These are phyloP conservation scores for Indri indri DNA, from an alignment of 2,113 vertebrate species.

Conservation along the genomic window DNA sequence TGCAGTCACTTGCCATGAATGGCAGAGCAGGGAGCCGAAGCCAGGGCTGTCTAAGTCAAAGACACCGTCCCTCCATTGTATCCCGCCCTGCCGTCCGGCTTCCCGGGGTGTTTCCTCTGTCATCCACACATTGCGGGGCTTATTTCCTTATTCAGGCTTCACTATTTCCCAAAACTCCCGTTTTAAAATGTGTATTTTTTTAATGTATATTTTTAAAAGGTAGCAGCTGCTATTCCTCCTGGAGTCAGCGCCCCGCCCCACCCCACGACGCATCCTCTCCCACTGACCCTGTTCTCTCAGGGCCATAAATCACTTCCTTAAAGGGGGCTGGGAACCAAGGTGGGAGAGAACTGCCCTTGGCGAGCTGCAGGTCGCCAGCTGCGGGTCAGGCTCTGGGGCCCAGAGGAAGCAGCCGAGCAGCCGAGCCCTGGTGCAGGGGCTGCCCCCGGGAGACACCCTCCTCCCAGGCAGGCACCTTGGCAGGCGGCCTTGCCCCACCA, in stretches of 20 bases:
- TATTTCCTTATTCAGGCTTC: background rate
- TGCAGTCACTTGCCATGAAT: accelerated
- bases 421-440: background rate
- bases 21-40: background rate
- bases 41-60: accelerated
- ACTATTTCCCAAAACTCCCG: background rate
- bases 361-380: background rate
- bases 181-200: background rate
- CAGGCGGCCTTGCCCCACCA: background rate
- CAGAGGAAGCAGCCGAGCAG: background rate
- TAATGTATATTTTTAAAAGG: background rate
- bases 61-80: accelerated
- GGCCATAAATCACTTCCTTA: constrained; percentile 6
- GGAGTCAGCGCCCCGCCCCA: background rate
- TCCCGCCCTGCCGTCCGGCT: background rate
- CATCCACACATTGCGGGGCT: accelerated
- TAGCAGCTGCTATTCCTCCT: background rate
- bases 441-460: no score
- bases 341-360: background rate
- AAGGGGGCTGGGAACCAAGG: background rate
- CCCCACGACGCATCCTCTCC: accelerated
- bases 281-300: background rate
- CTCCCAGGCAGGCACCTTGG: accelerated
- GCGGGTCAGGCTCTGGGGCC: background rate
- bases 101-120: background rate